These are phyloP conservation scores for Ligdia adustata DNA, from an alignment of 2,888 invertebrate species.

Conservation along the genomic window DNA sequence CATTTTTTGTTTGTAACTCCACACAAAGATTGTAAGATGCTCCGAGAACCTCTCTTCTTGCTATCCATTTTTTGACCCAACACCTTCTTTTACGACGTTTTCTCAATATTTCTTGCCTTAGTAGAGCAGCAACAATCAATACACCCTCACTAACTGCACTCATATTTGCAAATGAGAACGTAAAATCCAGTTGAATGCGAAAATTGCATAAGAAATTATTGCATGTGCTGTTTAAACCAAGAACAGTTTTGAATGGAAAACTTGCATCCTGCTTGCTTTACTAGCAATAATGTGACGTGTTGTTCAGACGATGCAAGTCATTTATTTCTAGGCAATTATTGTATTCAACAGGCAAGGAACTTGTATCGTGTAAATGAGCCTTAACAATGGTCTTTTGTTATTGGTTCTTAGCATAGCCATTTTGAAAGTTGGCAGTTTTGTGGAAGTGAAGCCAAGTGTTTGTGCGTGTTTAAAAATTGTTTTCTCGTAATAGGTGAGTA, in stretches of 20 bases:
- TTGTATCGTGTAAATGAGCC: constrained; percentile 4
- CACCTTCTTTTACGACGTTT: background rate
- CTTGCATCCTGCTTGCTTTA: background rate
- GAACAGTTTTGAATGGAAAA: constrained; percentile 2
- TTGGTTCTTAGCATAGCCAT: too few relatives aligned
- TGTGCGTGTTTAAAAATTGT: too few relatives aligned
- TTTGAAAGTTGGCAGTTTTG: too few relatives aligned
- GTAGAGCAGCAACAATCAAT: constrained; percentile 2
- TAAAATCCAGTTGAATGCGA: constrained; percentile 1
- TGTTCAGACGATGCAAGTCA: constrained; percentile 1
- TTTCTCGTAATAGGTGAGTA: too few relatives aligned
- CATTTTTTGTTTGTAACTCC: constrained; percentile 15
- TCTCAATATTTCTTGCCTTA: constrained; percentile 3
- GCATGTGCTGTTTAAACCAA: background rate
- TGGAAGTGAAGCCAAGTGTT: too few relatives aligned
- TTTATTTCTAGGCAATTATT: background rate
- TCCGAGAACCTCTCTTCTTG: constrained; percentile 1
- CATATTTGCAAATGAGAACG: background rate
- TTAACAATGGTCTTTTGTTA: too few relatives aligned
- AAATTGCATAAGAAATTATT: constrained; percentile 7
- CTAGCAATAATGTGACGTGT: constrained; percentile 1
- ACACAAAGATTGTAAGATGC: constrained; percentile 25
- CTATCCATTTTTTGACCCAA: background rate
- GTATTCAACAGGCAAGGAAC: constrained; percentile 2
- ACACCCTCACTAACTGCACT: constrained; percentile 7